Percentiles rank a stretch among this genome's conserved stretches.
Evolutionary conservation across 2,888 invertebrate genomes (phyloP).

Genomic region (Diarsia brunnea): DNA sequence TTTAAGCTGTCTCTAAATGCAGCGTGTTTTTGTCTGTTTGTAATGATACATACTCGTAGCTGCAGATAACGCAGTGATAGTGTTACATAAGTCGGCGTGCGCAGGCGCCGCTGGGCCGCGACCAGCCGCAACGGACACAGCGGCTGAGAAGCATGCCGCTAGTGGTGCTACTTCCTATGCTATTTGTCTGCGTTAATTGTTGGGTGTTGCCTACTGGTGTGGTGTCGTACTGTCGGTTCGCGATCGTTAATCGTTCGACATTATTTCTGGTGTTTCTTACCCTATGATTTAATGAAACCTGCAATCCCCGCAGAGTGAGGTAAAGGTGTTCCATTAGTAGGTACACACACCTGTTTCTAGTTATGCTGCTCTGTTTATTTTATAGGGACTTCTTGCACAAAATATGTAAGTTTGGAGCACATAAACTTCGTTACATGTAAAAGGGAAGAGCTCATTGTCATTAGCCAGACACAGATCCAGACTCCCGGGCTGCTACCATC

Average conservation of each 20-base stretch:
- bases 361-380: no score
- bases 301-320: neutral
- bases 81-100: conserved; percentile 33
- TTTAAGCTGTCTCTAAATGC: neutral
- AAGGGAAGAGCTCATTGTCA: neutral
- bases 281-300: neutral
- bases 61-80: conserved; percentile 22
- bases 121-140: conserved; percentile 34
- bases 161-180: conserved; percentile 46
- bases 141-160: neutral
- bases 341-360: neutral
- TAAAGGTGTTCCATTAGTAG: neutral
- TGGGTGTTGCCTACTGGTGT: neutral
- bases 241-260: neutral
- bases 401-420: no score
- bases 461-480: neutral
- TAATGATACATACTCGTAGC: neutral
- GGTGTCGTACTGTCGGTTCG: neutral
- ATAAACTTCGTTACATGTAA: neutral
- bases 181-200: conserved; percentile 48
- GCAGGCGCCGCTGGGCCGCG: conserved; percentile 48
- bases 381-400: no score
- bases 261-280: neutral
- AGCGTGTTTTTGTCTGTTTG: neutral
- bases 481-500: no score